phyloP scores from a whole-genome alignment of 2,797 vertebrate genomes.

The Microctenopoma lineatum region DNA sequence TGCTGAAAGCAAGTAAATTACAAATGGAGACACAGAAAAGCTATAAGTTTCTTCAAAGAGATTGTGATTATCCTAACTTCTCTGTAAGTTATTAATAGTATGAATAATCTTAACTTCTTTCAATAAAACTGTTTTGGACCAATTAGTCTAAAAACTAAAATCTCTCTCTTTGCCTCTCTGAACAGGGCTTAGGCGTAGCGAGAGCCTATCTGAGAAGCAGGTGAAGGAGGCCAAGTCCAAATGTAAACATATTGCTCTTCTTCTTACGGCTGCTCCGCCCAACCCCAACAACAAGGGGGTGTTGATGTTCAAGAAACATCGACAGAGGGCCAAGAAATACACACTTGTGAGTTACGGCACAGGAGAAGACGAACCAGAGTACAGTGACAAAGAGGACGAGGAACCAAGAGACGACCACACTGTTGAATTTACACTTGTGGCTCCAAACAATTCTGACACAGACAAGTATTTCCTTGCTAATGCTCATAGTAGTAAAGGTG shows the following conservation, averaged over 20 bases:
- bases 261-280: conserved; percentile 90
- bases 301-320: conserved; percentile 99
- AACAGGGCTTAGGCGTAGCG: conserved; percentile 92
- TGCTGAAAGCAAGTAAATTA: conserved; percentile 11
- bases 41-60: not conserved
- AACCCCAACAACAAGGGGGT: conserved; percentile 97
- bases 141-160: conserved; percentile 18
- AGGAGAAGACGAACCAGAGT: conserved; percentile 88
- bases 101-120: conserved; percentile 8
- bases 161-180: conserved; percentile 35
- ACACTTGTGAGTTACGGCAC: conserved; percentile 99
- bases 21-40: not conserved
- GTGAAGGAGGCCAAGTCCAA: conserved; percentile 98
- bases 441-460: conserved; percentile 86
- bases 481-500: conserved; percentile 79
- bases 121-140: not conserved
- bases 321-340: conserved; percentile 94
- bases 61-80: conserved; percentile 29
- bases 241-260: conserved; percentile 98
- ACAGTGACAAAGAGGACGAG: conserved; percentile 82
- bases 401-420: conserved; percentile 78
- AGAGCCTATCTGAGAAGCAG: conserved; percentile 97
- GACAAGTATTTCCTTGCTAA: conserved; percentile 88
- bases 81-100: conserved; percentile 45
- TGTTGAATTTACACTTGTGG: conserved; percentile 87